These are phyloP conservation scores for Porites rus DNA, from an alignment of 92 coral and sea anemone species.

Conservation along the genomic window DNA sequence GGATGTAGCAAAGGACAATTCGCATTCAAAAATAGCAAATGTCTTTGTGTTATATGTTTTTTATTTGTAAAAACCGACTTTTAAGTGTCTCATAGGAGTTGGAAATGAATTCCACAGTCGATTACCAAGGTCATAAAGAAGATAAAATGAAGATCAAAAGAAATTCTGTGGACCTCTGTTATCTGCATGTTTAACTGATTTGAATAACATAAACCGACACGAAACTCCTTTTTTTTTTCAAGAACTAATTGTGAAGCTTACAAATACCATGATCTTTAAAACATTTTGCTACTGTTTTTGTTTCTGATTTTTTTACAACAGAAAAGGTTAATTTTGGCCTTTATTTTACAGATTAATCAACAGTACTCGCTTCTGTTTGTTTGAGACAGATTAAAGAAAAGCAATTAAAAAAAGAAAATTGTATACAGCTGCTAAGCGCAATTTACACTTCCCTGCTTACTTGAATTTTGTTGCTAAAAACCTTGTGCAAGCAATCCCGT, in stretches of 20 bases:
- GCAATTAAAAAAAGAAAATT: constrained; percentile 19
- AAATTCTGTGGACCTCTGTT: background rate
- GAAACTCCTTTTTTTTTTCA: background rate
- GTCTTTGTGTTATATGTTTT: too few species aligned
- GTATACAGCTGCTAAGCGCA: constrained; percentile 22
- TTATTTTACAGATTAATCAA: background rate
- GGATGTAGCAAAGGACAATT: too few species aligned
- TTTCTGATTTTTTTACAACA: background rate
- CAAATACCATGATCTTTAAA: background rate
- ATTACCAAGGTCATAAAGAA: background rate
- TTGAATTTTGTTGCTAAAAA: constrained; percentile 10
- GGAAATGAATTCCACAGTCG: background rate
- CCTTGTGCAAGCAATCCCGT: background rate
- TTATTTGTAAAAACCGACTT: too few species aligned
- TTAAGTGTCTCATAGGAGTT: too few species aligned
- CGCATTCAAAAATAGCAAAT: too few species aligned
- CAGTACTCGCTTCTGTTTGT: constrained; percentile 1
- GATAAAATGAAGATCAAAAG: background rate
- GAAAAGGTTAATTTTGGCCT: background rate
- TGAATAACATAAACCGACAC: constrained; percentile 1
- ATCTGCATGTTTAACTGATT: background rate
- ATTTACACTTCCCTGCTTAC: constrained; percentile 23
- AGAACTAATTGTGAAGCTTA: background rate
- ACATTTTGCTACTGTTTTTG: background rate
- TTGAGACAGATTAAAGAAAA: constrained; percentile 15